Evolutionary conservation across 1,140 invertebrate genomes (phyloP), one percentile per base, ranked within the genome.

Genomic region (Sminthurides bifidus): DNA sequence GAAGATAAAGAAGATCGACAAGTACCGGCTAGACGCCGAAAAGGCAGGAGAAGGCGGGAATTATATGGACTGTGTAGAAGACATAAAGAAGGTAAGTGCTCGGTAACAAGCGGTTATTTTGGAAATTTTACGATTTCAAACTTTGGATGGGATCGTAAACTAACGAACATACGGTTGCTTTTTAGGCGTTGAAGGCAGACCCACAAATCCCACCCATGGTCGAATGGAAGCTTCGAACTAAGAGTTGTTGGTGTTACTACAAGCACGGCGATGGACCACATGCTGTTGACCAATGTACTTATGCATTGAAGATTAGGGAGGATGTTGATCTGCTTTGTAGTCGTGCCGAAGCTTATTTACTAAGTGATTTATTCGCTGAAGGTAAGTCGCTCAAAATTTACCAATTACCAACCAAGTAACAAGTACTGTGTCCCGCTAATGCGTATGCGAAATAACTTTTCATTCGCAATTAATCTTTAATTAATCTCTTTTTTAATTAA

Each of bases 1-100:
- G 70, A 92, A 90, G 70, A 74, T 98, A 2, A 95, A 96, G 68
- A 95, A 97, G 70, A 76, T 98, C n/a, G 86, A 85, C 50, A 96
- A 94, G 70, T 74, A 84, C 52, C 66, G 96, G 3, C 81, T 88
- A 63, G 77, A 79, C 31, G 72, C 76, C 10, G 75, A 80, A 15
- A 81, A 85, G 59, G 70, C 26, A 21, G 58, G 56, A 14, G 59
- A 65, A 46, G 58, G 78, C 14, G 76, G 83, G 45, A 74, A 90
- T 62, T 90, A 78, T 73, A 68, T 73, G 0, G 80, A 80, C 15
- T 98, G 95, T 72, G 77, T 91, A 24, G 71, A 75, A 5, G 78
- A 81, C 44, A 84, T 84, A 0, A 74, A 80, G 65, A 79, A 83
- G 60, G 79, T 82, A 62, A 58, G 6, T 41, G n/a, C 5, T 4